phyloP scores from a whole-genome alignment of 2,888 invertebrate species.

The Acronicta leporina region DNA sequence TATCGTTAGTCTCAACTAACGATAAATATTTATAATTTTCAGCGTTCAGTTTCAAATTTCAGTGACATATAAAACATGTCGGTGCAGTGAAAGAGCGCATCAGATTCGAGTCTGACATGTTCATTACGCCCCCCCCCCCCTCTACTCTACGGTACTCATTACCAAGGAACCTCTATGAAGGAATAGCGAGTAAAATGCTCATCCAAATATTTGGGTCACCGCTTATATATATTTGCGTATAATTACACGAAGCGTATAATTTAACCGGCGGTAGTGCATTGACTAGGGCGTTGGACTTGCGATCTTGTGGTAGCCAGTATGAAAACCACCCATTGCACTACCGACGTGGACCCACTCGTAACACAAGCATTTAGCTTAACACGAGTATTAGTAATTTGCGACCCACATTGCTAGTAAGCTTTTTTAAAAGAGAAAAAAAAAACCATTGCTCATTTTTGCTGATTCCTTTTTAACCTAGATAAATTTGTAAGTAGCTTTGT shows the following conservation, averaged over 20 bases:
- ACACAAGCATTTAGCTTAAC: too few relatives aligned
- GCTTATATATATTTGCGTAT: conserved; percentile 25
- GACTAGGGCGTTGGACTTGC: too few relatives aligned
- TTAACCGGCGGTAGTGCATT: too few relatives aligned
- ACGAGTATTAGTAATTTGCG: too few relatives aligned
- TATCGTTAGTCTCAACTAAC: too few relatives aligned
- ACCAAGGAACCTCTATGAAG: conserved; percentile 50
- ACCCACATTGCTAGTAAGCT: too few relatives aligned
- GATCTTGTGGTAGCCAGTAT: too few relatives aligned
- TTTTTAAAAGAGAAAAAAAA: not conserved
- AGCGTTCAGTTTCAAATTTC: too few relatives aligned
- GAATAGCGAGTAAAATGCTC: conserved; percentile 40
- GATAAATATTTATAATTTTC: too few relatives aligned
- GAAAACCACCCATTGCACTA: too few relatives aligned
- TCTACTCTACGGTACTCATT: conserved; percentile 51
- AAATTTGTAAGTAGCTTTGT: too few relatives aligned
- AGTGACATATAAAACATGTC: conserved; percentile 11
- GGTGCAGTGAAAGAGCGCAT: conserved; percentile 54
- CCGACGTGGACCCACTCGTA: too few relatives aligned
- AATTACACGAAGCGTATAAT: not conserved
- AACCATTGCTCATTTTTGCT: conserved; percentile 12
- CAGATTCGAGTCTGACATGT: conserved; percentile 63
- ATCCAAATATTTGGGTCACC: conserved; percentile 62
- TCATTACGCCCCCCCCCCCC: conserved; percentile 61
- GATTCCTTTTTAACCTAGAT: conserved; percentile 2